phyloP scores from a whole-genome alignment of 2,888 invertebrate species.

The Podabrus alpinus region DNA sequence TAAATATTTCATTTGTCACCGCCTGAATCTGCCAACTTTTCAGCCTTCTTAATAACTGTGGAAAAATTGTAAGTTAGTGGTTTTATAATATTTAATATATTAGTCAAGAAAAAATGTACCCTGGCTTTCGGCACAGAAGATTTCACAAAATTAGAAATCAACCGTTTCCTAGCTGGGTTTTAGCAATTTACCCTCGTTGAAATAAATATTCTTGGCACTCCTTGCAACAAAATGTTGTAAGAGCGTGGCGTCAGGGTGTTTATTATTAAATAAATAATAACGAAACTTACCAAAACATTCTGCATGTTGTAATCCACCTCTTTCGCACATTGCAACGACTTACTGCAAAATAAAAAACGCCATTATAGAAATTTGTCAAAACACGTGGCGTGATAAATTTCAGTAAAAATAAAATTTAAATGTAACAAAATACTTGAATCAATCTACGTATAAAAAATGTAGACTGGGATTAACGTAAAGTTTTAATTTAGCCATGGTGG shows the following conservation, averaged over 20 bases:
- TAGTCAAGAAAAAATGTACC: conserved; percentile 47
- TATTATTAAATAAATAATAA: not conserved
- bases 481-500: conserved; percentile 43
- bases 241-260: conserved; percentile 51
- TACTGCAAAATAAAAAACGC: not conserved
- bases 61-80: too few species aligned
- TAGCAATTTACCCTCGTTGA: conserved; percentile 36
- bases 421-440: conserved; percentile 48
- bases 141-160: conserved; percentile 35
- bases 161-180: conserved; percentile 51
- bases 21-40: too few species aligned
- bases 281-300: not conserved
- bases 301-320: too few species aligned
- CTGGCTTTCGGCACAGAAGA: conserved; percentile 51
- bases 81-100: too few species aligned
- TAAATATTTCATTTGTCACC: too few species aligned
- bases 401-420: conserved; percentile 13
- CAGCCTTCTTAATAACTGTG: too few species aligned
- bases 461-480: conserved; percentile 47
- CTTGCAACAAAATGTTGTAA: conserved; percentile 36
- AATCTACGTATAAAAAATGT: conserved; percentile 38
- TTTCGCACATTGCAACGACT: too few species aligned
- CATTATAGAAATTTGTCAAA: not conserved
- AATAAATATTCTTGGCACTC: conserved; percentile 46
- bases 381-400: not conserved